These are phyloP conservation scores for Panurus biarmicus DNA, from an alignment of 2,113 vertebrate species.

Conservation along the genomic window DNA sequence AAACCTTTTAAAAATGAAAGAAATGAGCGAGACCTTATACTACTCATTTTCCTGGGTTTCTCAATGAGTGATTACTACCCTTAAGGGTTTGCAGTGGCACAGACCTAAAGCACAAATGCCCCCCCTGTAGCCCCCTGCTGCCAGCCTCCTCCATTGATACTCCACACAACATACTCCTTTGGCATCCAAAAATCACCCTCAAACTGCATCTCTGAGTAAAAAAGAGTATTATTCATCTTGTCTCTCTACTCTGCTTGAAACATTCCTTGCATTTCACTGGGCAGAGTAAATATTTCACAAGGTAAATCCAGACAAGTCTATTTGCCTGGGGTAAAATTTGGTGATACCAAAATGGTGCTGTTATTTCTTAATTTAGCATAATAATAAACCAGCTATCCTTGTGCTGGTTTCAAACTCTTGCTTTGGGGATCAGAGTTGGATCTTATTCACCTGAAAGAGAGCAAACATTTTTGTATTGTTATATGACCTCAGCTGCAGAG, in stretches of 20 bases:
- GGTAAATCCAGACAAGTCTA: not conserved
- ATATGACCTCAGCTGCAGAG: slow-evolving; percentile 17
- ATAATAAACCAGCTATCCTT: not conserved
- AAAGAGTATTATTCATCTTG: not conserved
- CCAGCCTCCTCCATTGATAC: not conserved
- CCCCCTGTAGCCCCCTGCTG: not conserved
- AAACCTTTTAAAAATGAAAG: not conserved
- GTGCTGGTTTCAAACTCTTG: not conserved
- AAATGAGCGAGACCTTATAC: not conserved
- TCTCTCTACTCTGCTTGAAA: not conserved
- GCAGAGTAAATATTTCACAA: not conserved
- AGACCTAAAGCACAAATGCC: not conserved
- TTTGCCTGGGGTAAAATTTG: not conserved
- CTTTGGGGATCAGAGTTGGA: not conserved
- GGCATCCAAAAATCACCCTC: not conserved
- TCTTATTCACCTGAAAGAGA: slow-evolving; percentile 29
- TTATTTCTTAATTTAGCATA: not conserved
- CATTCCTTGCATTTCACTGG: not conserved
- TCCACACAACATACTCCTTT: not conserved
- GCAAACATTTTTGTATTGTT: not conserved
- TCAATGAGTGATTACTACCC: not conserved
- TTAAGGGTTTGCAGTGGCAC: not conserved
- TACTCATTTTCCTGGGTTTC: not conserved
- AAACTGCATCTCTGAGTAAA: not conserved
- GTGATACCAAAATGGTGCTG: not conserved